A percentile compares a stretch with the other conserved stretches of the same genome.
These are phyloP conservation scores for Oxycera nigricornis DNA, from an alignment of 2,888 invertebrate genomes.

Conservation along the genomic window DNA sequence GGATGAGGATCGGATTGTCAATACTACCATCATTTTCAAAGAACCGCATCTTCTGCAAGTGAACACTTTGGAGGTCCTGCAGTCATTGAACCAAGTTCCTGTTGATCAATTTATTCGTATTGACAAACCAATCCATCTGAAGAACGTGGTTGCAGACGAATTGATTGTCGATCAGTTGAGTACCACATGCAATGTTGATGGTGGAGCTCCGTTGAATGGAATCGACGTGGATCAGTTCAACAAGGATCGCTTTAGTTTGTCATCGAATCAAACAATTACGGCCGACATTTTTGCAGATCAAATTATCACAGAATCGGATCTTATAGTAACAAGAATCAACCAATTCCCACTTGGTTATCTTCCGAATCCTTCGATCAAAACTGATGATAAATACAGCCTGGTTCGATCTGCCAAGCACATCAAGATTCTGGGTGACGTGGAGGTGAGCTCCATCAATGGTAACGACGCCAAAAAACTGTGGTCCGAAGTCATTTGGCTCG, in stretches of 20 bases:
- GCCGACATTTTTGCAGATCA: conserved; percentile 54
- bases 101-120: conserved; percentile 55
- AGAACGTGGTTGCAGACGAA: conserved; percentile 41
- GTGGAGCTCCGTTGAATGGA: conserved; percentile 54
- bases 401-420: conserved; percentile 59
- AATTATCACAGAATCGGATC: conserved; percentile 55
- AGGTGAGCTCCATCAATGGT: conserved; percentile 54
- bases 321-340: conserved; percentile 59
- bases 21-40: conserved; percentile 59
- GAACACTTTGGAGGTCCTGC: conserved; percentile 56
- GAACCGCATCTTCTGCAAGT: conserved; percentile 50
- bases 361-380: conserved; percentile 53
- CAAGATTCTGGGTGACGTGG: conserved; percentile 57
- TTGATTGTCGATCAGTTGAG: conserved; percentile 54
- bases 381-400: conserved; percentile 54
- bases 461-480: conserved; percentile 54
- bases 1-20: conserved; percentile 58
- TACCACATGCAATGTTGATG: conserved; percentile 58
- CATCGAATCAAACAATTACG: conserved; percentile 53
- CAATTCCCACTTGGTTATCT: conserved; percentile 55
- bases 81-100: conserved; percentile 59
- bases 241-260: conserved; percentile 55
- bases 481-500: conserved; percentile 59
- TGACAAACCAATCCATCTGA: conserved; percentile 51
- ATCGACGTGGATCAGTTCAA: conserved; percentile 57